Conservation (phyloP, 2,888 invertebrate genomes). For the Drosophila phalerata region DNA sequence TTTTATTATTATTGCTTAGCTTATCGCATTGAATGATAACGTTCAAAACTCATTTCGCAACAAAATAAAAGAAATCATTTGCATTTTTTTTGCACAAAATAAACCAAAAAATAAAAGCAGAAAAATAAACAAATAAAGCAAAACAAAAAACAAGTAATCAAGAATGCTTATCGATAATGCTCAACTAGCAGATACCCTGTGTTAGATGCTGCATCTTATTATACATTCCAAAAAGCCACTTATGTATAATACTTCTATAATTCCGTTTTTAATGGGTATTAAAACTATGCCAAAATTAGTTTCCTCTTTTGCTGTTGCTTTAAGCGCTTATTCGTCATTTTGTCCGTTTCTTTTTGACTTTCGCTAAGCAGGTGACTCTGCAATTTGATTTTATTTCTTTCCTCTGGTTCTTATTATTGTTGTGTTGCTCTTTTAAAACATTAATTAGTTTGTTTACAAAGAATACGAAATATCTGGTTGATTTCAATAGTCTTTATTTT, state of each 20-base stretch:
- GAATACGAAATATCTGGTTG: conserved; percentile 55
- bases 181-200: neutral
- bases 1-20: conserved; percentile 19
- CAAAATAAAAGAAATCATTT: conserved; percentile 37
- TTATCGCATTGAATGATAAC: conserved; percentile 45
- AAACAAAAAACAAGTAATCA: conserved; percentile 6
- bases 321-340: conserved; percentile 26
- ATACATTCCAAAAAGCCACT: neutral
- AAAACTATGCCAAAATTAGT: conserved; percentile 50
- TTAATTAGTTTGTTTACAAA: conserved; percentile 76
- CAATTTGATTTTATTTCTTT: conserved; percentile 31
- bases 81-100: conserved; percentile 50
- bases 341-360: conserved; percentile 24
- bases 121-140: conserved; percentile 14
- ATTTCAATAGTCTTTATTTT: conserved; percentile 48
- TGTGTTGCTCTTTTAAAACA: conserved; percentile 66
- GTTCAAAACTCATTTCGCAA: conserved; percentile 8
- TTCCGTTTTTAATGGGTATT: neutral
- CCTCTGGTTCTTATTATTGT: conserved; percentile 17
- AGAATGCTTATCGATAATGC: neutral
- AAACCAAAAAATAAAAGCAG: conserved; percentile 35
- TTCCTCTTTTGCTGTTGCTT: conserved; percentile 35
- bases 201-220: too few relatives aligned
- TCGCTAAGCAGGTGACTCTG: conserved; percentile 46
- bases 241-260: neutral